These are phyloP conservation scores for Gallinago media DNA, from an alignment of 2,113 vertebrate species.

Conservation along the genomic window DNA sequence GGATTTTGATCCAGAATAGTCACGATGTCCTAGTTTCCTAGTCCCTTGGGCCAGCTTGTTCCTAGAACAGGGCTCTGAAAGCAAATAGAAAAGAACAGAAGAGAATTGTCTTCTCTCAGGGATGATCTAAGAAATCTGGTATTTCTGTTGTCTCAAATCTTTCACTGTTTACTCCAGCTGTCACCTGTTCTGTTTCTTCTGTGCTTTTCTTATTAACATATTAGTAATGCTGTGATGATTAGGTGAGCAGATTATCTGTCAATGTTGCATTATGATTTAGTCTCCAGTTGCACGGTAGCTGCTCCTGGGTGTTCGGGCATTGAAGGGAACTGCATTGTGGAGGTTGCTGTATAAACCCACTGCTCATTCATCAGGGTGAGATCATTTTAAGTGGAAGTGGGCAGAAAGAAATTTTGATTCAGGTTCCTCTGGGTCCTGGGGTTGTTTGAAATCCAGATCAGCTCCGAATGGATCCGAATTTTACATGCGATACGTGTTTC, in stretches of 20 bases:
- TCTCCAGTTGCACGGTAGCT: background rate
- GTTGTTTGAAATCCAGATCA: background rate
- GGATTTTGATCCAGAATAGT: conserved; percentile 43
- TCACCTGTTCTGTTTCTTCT: background rate
- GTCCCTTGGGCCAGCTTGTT: conserved; percentile 30
- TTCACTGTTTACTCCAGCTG: background rate
- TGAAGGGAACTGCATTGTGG: background rate
- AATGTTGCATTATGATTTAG: background rate
- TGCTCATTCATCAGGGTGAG: background rate
- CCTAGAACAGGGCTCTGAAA: conserved; percentile 31
- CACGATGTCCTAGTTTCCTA: conserved; percentile 24
- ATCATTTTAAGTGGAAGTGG: background rate
- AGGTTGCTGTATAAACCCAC: background rate
- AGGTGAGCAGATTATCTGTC: background rate
- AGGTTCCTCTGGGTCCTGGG: background rate
- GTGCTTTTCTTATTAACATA: background rate
- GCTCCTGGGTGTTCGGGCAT: background rate
- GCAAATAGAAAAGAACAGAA: background rate
- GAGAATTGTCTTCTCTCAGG: background rate
- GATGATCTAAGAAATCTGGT: background rate
- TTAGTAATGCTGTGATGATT: background rate
- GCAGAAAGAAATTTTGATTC: background rate
- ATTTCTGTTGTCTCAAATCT: background rate
- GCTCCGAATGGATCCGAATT: background rate
- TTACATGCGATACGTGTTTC: background rate